Conservation (phyloP, 2,113 vertebrate species). For the Rattus rattus region DNA sequence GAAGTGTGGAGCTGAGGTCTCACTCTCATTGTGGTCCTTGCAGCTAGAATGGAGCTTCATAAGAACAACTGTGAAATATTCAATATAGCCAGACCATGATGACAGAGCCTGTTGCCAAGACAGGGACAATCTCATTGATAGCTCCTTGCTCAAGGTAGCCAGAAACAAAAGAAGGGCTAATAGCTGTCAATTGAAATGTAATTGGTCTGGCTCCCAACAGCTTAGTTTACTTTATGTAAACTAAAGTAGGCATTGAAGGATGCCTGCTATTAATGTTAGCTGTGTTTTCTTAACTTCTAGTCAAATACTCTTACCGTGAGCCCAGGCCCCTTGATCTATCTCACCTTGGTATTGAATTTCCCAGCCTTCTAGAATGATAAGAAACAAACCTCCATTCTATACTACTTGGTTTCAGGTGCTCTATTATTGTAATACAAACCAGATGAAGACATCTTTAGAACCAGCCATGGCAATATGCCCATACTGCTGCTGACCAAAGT, state of each 20-base stretch:
- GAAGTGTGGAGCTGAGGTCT: not conserved
- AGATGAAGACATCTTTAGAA: not conserved
- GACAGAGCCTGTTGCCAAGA: not conserved
- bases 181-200: not conserved
- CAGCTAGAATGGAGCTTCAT: not conserved
- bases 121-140: not conserved
- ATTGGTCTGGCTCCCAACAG: not conserved
- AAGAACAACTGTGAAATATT: not conserved
- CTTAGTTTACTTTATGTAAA: not conserved
- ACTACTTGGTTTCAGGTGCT: not conserved
- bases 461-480: not conserved
- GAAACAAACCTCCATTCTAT: not conserved
- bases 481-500: not conserved
- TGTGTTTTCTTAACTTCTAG: not conserved
- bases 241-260: not conserved
- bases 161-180: not conserved
- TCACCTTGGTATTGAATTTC: not conserved
- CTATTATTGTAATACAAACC: not conserved
- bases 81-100: not conserved
- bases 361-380: not conserved
- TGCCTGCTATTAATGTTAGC: not conserved
- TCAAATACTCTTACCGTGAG: not conserved
- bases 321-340: not conserved
- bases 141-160: not conserved
- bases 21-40: not conserved